A percentile compares a stretch with the other conserved stretches of the same genome.
phyloP scores from a whole-genome alignment of 2,888 invertebrate species.

The Leucoma salicis region DNA sequence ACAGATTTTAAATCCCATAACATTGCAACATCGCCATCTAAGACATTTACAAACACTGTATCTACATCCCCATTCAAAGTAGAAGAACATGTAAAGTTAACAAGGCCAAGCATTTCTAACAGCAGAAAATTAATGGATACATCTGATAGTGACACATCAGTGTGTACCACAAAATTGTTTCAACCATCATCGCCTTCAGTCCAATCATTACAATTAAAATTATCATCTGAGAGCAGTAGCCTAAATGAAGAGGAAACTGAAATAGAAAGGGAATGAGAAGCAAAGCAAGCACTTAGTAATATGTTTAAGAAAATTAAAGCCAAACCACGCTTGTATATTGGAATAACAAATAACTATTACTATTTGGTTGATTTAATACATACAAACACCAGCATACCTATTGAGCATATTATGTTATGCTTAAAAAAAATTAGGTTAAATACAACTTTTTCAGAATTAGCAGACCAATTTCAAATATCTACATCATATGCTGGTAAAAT shows the following conservation, averaged over 20 bases:
- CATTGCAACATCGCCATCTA: neutral
- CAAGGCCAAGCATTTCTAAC: neutral
- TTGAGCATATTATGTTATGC: constrained; percentile 13
- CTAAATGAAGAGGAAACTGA: neutral
- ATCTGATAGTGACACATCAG: neutral
- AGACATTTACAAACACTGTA: neutral
- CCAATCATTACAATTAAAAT: neutral
- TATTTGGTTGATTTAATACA: neutral
- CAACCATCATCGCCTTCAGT: neutral
- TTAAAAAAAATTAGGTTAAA: constrained; percentile 26
- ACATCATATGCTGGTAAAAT: constrained; percentile 11
- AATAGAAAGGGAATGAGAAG: neutral
- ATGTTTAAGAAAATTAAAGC: neutral
- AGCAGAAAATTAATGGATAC: neutral
- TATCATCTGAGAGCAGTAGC: neutral
- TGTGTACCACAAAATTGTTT: neutral
- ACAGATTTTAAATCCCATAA: neutral
- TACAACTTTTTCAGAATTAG: constrained; percentile 22
- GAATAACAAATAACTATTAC: neutral
- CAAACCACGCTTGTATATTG: neutral
- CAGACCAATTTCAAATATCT: constrained; percentile 24
- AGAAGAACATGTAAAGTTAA: neutral
- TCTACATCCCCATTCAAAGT: neutral
- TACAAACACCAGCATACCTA: neutral
- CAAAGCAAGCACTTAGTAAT: neutral